Base-by-base conservation (phyloP, 2,797 vertebrate species). In the Loris lydekkerianus region DNA sequence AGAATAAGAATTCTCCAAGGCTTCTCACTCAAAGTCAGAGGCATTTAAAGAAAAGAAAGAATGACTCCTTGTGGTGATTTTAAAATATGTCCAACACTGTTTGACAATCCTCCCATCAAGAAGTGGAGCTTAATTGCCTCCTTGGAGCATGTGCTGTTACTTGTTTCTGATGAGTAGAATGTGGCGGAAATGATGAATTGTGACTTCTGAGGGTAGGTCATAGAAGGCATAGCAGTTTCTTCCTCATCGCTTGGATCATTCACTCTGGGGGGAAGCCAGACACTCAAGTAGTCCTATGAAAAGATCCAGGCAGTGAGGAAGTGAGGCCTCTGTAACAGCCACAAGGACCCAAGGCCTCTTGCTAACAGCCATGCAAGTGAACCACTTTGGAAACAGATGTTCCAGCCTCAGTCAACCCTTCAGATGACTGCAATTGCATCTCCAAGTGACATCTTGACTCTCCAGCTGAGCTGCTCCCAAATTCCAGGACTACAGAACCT, bases 121-220 rank as follows among this genome's bases (percentile, higher is more conserved):
- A 92, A 63, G 56, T 49, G 27, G 81, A 77, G 37, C 34, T 87
- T 93, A 29, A 5, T 75, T 67, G 21, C 53, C 70, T 92, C 65
- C 34, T 91, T 61, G 86, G 53, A 96, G 53, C 40, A 11, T 9
- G 13, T 34, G 65, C 46, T 91, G 11, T 9, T 9, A 6, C 75
- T 80, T 94, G 56, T 61, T 34, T 61, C 63, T 89, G 63, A 49
- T 67, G 61, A 58, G 20, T 70, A 94, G 92, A 97, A 97, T 96
- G 93, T 96, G 89, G 84, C 61, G 65, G 93, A 77, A 84, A 58
- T 86, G 86, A 73, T 61, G 80, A 49, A 97, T 94, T 97, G 87
- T 97, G 96, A 97, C 92, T 93, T 91, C 81, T 75, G 60, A 86
- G 84, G 20, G 40, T 95, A 97, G 93, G 95, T 97, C 95, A 96